Conservation (phyloP, 2,113 vertebrate species). For the Hemiscyllium ocellatum region DNA sequence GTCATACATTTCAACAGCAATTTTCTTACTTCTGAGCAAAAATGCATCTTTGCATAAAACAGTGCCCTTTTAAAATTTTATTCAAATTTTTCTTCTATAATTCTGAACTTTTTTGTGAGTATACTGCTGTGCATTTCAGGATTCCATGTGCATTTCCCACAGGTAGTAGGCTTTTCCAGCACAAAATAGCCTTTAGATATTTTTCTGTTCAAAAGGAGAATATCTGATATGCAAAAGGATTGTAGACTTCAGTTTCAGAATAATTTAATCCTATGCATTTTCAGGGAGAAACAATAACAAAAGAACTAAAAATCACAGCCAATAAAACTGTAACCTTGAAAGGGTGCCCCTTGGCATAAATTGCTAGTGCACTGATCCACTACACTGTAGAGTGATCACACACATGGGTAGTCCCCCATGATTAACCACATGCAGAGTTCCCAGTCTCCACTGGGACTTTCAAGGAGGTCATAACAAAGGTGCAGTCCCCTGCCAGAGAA, state of each 20-base stretch:
- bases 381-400: constrained; percentile 22
- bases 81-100: background rate
- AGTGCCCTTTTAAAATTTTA: background rate
- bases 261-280: constrained; percentile 4
- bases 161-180: background rate
- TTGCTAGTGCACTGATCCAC: constrained; percentile 29
- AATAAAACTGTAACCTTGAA: constrained; percentile 36
- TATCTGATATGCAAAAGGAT: background rate
- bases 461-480: constrained; percentile 17
- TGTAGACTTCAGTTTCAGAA: background rate
- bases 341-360: constrained; percentile 21
- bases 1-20: background rate
- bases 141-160: background rate
- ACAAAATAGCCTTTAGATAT: background rate
- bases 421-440: constrained; percentile 29
- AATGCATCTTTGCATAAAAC: background rate
- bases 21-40: background rate
- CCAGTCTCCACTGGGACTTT: constrained; percentile 29
- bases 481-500: constrained; percentile 1
- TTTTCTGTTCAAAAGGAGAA: background rate
- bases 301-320: background rate
- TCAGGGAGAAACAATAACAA: background rate
- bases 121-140: background rate
- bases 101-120: background rate
- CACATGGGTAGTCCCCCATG: constrained; percentile 16